These are phyloP conservation scores for Clarias laeviceps DNA, from an alignment of 2,797 vertebrate genomes.

Conservation along the genomic window DNA sequence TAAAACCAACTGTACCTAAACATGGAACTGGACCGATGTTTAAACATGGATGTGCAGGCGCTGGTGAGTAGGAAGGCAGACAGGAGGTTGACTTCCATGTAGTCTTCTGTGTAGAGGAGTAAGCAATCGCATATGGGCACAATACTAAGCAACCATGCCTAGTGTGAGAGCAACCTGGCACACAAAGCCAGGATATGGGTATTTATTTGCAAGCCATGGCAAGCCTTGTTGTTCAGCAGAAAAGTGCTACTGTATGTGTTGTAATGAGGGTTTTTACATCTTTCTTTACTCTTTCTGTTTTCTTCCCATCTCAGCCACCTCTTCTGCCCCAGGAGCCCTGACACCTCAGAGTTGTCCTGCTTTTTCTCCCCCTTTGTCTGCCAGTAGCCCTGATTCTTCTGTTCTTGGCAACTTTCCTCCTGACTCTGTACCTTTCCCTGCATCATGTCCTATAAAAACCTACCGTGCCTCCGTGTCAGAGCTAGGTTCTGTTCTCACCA, in stretches of 20 bases:
- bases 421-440: conserved; percentile 34
- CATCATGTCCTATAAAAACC: conserved; percentile 53
- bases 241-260: background rate
- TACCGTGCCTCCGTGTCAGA: conserved; percentile 51
- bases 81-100: too few species aligned
- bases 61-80: too few species aligned
- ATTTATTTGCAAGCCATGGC: background rate
- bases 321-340: conserved; percentile 56
- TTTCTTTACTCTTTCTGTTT: conserved; percentile 28
- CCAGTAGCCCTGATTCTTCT: conserved; percentile 31
- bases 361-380: conserved; percentile 21
- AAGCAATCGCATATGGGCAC: too few species aligned
- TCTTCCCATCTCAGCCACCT: conserved; percentile 45
- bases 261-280: background rate
- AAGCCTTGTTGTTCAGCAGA: background rate
- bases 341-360: conserved; percentile 58
- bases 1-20: too few species aligned
- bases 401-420: conserved; percentile 46
- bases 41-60: too few species aligned
- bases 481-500: conserved; percentile 62
- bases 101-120: too few species aligned
- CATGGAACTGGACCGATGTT: too few species aligned
- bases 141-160: too few species aligned
- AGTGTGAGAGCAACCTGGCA: too few species aligned
- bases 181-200: background rate